A percentile compares a stretch with the other conserved stretches of the same genome.
Evolutionary conservation across 2,888 invertebrate genomes (phyloP).

Genomic region (Plebejus argus): DNA sequence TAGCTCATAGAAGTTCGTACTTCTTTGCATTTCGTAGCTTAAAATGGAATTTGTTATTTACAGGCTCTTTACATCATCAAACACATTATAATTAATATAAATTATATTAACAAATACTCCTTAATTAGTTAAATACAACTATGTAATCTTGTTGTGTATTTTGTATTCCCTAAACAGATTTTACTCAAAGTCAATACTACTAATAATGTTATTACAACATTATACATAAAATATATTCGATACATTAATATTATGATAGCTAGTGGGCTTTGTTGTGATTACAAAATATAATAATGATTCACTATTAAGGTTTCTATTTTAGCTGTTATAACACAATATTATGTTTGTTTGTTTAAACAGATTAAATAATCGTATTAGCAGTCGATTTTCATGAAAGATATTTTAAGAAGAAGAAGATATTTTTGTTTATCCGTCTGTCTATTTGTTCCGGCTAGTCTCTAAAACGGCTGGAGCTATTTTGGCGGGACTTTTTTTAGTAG

Average conservation of each 20-base stretch:
- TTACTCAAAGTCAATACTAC: neutral
- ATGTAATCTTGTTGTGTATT: neutral
- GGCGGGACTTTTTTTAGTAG: no score
- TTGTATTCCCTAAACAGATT: neutral
- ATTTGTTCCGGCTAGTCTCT: no score
- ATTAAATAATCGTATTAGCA: no score
- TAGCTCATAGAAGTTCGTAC: no score
- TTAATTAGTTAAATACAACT: neutral
- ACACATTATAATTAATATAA: neutral
- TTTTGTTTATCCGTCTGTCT: no score
- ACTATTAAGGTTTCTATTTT: neutral
- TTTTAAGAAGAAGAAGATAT: no score
- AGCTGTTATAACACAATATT: neutral
- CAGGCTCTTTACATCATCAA: neutral
- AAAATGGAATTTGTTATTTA: neutral
- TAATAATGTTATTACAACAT: neutral
- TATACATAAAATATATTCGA: neutral
- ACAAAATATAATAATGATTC: neutral
- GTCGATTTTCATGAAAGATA: no score
- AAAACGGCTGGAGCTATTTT: no score
- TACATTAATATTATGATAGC: neutral
- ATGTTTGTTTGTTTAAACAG: neutral
- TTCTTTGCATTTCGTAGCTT: no score
- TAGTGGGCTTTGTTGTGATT: neutral
- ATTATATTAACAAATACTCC: neutral